These are phyloP conservation scores for Scolanthus callimorphus DNA, from an alignment of 92 coral and sea anemone species.

Conservation along the genomic window DNA sequence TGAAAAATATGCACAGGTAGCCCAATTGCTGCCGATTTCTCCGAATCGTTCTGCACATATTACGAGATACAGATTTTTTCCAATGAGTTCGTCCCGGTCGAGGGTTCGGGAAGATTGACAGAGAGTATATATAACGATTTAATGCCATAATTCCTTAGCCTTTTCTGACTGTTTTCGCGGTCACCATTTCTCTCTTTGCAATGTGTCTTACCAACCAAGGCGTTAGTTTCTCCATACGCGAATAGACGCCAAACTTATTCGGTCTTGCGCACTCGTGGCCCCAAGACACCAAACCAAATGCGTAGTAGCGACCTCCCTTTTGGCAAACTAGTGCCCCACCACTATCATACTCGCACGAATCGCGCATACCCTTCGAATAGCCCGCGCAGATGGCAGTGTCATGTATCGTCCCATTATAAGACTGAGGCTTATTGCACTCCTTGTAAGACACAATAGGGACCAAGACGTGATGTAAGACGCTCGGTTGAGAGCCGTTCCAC, in stretches of 20 bases:
- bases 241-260: conserved; percentile 76
- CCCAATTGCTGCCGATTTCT: too few species aligned
- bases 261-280: conserved; percentile 80
- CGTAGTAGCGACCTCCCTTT: conserved; percentile 70
- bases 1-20: too few species aligned
- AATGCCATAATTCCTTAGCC: not conserved
- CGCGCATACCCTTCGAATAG: conserved; percentile 52
- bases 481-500: conserved; percentile 74
- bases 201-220: conserved; percentile 63
- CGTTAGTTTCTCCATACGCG: conserved; percentile 68
- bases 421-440: conserved; percentile 54
- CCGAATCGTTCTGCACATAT: too few species aligned
- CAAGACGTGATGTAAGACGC: conserved; percentile 51
- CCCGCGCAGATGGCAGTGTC: conserved; percentile 86
- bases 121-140: not conserved
- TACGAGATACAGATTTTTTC: too few species aligned
- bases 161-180: conserved; percentile 1
- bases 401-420: conserved; percentile 87
- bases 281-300: conserved; percentile 80
- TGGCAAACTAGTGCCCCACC: conserved; percentile 82
- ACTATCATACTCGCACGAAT: conserved; percentile 88
- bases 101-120: too few species aligned
- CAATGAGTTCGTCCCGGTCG: too few species aligned
- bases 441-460: conserved; percentile 64
- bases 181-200: conserved; percentile 6